phyloP scores from a whole-genome alignment of 2,113 vertebrate species.

The Steatornis caripensis region DNA sequence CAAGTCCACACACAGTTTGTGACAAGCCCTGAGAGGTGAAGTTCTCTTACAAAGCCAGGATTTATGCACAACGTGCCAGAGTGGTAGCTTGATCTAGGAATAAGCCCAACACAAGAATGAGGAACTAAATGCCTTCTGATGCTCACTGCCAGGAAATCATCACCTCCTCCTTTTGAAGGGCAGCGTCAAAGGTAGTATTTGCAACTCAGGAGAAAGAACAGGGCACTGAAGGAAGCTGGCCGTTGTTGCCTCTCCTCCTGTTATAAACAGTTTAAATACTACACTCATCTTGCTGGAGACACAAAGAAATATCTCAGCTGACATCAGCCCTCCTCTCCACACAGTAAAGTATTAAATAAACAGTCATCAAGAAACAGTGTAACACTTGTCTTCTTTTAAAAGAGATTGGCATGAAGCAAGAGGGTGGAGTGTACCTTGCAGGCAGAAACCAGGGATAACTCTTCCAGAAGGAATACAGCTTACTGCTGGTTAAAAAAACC shows the following conservation, averaged over 20 bases:
- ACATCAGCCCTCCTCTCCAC: background rate
- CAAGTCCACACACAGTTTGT: background rate
- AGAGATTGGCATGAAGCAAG: background rate
- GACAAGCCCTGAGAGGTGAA: background rate
- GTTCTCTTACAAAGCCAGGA: background rate
- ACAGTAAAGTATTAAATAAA: background rate
- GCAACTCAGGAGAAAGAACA: background rate
- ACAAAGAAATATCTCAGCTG: background rate
- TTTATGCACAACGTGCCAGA: background rate
- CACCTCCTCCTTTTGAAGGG: background rate
- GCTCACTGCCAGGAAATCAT: background rate
- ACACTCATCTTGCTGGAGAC: background rate
- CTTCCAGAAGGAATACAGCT: background rate
- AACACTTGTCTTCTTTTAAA: background rate
- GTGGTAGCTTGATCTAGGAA: background rate
- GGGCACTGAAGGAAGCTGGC: background rate
- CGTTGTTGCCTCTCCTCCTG: background rate
- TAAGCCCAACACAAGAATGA: background rate
- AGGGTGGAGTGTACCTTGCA: background rate
- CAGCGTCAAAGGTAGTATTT: background rate
- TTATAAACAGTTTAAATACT: background rate
- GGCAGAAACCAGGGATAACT: background rate
- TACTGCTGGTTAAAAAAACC: background rate
- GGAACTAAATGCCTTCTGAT: background rate
- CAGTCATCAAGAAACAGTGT: background rate